These are phyloP conservation scores for Atrichornis clamosus DNA, from an alignment of 2,113 vertebrate genomes.

Conservation along the genomic window DNA sequence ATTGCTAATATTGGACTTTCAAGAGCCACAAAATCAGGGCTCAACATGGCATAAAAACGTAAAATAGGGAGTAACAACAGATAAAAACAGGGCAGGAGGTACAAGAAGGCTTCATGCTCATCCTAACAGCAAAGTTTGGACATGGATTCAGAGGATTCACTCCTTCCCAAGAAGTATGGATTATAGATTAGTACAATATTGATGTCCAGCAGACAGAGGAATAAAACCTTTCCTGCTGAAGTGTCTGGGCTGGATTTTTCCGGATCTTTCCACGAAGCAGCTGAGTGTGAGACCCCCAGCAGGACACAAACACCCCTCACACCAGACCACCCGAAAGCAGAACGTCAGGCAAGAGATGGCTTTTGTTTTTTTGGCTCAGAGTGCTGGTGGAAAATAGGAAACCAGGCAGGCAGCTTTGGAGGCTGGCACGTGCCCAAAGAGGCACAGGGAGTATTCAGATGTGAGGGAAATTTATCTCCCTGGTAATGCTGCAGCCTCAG, in stretches of 20 bases:
- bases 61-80: rapidly evolving
- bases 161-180: not conserved
- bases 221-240: not conserved
- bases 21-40: not conserved
- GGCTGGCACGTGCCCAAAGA: constrained; percentile 4
- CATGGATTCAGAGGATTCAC: no score
- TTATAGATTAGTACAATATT: rapidly evolving
- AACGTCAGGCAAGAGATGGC: not conserved
- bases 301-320: not conserved
- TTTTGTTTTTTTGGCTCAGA: not conserved
- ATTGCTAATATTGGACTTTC: not conserved
- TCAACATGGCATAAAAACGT: not conserved
- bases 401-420: constrained; percentile 7
- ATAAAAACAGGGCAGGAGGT: not conserved
- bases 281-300: not conserved
- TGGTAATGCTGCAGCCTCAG: constrained; percentile 37
- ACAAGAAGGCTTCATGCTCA: not conserved
- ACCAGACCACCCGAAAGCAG: not conserved
- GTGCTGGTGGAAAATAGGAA: not conserved
- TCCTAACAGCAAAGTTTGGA: not conserved
- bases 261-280: not conserved
- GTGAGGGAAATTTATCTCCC: constrained; percentile 22
- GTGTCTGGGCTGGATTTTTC: not conserved
- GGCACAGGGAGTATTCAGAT: not conserved
- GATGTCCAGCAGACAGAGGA: not conserved